Evolutionary conservation across 2,888 invertebrate species (phyloP), one percentile per base, ranked within the genome.

Genomic region (Sinotaia quadrata): DNA sequence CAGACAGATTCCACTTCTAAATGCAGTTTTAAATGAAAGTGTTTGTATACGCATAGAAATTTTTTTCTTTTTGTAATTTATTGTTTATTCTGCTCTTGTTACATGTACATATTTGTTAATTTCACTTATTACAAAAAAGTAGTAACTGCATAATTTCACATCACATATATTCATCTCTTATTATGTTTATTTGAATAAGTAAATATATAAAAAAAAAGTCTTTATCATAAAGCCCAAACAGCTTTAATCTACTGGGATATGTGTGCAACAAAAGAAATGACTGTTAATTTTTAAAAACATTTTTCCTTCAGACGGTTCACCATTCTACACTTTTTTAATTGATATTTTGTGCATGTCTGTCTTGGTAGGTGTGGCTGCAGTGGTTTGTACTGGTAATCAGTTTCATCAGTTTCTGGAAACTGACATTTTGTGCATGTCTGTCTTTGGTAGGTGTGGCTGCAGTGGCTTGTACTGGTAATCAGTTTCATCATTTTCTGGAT

Each of bases 401-500:
- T 73, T 90, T 97, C 82, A 90, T 91, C 52, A 90, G 93, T 72
- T 97, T 94, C 91, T 85, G 84, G 83, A 95, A 36, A 41, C 7
- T 47, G 33, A 4, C 15, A 65, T 4, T 4, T 2, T 27, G 18
- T 44, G 4, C 10, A 8, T 21, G 27, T 49, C 37, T 67, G 27
- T 63, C 60, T 41, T 41, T 73, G 78, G 18, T 78, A 85, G 86
- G 81, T 82, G 44, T 82, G 83, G 82, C 76, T 84, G 3, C 84
- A 85, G 69, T 84, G 84, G 83, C 68, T 81, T 51, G 71, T 78
- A 4, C 68, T 81, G 27, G 77, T 84, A 63, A 90, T 94, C 33
- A 97, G 97, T 73, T 90, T 97, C 82, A 90, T 91, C 52, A 90
- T 93, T 72, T 97, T 94, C 91, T 85, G 84, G 83, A 95, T 94